Evolutionary conservation across 1,140 invertebrate species (phyloP).

Genomic region (Leguminivora glycinivorella): DNA sequence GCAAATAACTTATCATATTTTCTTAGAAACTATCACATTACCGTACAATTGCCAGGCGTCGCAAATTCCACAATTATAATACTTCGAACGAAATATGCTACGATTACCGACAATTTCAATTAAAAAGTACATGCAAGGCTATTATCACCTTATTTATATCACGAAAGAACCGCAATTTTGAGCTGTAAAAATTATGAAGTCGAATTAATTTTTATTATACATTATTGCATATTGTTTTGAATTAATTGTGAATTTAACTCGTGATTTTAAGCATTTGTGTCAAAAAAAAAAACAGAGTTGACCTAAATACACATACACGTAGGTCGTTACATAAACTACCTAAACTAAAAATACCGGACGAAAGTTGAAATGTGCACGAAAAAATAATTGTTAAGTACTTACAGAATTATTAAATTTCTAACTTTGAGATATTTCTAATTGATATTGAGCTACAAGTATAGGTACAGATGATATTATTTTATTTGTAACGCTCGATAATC

Average conservation of each 20-base stretch:
- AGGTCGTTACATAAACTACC: too few relatives aligned
- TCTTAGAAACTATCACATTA: not conserved
- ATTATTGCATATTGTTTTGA: not conserved
- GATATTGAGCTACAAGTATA: too few relatives aligned
- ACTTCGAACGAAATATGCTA: slow-evolving; percentile 1
- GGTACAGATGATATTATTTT: too few relatives aligned
- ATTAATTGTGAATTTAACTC: not conserved
- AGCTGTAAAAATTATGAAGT: not conserved
- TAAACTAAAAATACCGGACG: too few relatives aligned
- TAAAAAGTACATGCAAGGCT: not conserved
- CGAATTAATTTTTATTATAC: not conserved
- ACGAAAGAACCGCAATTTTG: not conserved
- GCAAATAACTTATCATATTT: not conserved
- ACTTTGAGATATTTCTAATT: too few relatives aligned
- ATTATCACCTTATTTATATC: not conserved
- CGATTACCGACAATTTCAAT: not conserved
- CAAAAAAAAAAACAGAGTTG: not conserved
- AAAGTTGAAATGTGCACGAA: too few relatives aligned
- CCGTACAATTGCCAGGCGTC: not conserved
- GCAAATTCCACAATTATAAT: not conserved
- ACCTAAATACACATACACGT: too few relatives aligned
- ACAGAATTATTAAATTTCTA: too few relatives aligned
- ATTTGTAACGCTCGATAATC: too few relatives aligned
- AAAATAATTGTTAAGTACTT: too few relatives aligned
- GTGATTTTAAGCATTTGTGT: not conserved